phyloP scores from a whole-genome alignment of 2,113 vertebrate genomes.

The Atlantisia rogersi region DNA sequence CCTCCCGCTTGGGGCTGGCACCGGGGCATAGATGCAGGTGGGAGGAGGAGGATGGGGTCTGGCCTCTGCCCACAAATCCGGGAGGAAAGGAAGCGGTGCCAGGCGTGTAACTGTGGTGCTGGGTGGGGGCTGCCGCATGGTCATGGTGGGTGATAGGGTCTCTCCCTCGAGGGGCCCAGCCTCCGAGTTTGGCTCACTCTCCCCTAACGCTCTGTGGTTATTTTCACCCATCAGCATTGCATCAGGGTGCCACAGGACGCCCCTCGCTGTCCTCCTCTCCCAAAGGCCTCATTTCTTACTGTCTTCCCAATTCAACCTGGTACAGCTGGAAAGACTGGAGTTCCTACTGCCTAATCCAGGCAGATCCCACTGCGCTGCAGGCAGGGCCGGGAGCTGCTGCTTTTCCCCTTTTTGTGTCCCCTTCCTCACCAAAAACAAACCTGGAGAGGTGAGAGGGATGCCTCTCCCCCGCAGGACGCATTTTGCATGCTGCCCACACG shows the following conservation, averaged over 20 bases:
- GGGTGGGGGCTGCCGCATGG: fast-evolving
- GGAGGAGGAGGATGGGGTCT: neutral
- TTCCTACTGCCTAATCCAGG: neutral
- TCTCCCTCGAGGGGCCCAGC: neutral
- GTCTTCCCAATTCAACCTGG: neutral
- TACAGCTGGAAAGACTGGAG: neutral
- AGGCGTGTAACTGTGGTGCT: neutral
- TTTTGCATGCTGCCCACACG: neutral
- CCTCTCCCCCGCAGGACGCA: neutral
- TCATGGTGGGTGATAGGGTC: neutral
- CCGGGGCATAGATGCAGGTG: neutral
- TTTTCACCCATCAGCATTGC: fast-evolving
- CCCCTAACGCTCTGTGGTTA: neutral
- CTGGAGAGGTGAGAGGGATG: neutral
- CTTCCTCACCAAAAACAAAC: neutral
- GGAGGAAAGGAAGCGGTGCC: neutral
- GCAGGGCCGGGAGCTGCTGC: neutral
- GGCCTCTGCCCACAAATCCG: neutral
- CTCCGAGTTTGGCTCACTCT: fast-evolving
- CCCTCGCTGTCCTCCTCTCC: neutral
- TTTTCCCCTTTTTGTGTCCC: neutral
- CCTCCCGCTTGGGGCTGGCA: neutral
- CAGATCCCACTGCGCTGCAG: neutral
- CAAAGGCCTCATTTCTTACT: neutral
- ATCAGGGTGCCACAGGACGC: neutral